Base-by-base conservation (phyloP, 2,888 invertebrate genomes). In the Hirtodrosophila cameraria region DNA sequence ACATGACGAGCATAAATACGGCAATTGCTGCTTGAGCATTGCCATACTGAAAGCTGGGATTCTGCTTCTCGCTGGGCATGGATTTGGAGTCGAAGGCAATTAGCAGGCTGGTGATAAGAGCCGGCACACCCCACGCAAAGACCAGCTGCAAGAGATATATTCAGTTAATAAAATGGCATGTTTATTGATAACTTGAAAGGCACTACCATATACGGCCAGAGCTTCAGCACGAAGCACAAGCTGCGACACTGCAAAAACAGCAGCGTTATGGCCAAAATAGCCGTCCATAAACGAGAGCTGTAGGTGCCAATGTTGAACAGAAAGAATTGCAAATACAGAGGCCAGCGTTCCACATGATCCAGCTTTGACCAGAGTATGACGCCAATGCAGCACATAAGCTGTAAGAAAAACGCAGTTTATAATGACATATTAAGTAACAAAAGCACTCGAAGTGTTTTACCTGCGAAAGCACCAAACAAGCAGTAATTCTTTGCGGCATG, bases 221-320 rank as follows among this genome's bases (percentile, higher is more conserved):
- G 88, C 43, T 94, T 94, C 20, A 96, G 91, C 54, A 97, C 95
- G 89, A 95, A 96, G 83, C 96, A 95, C 2, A 97, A 92, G 64
- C 97, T 97, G 54, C 96, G 94, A 62, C 95, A 95, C 90, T 97
- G 94, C 50, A 97, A 91, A 89, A 97, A 94, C 23, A 97, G 93
- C 27, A 98, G 89, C 4, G 95, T 94, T 27, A 96, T 92, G 1
- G 97, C 96, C 55, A 97, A 92, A 84, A 96, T 94, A 6, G 95
- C 95, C 0, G 97, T 96, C 96, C 97, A 97, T 48, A 97, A 91
- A 60, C 97, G 92, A 42, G 96, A 94, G 59, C 96, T 95, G 86
- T 96, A 96, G 60, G 96, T 95, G 58, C 95, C 94, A 69, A 94
- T 93, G 27, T 95, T 94, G 71, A 96, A 94, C 11, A 97, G 88